A percentile compares a stretch with the other conserved stretches of the same genome.
These are phyloP conservation scores for Heliconius aoede DNA, from an alignment of 2,888 invertebrate species.

Conservation along the genomic window DNA sequence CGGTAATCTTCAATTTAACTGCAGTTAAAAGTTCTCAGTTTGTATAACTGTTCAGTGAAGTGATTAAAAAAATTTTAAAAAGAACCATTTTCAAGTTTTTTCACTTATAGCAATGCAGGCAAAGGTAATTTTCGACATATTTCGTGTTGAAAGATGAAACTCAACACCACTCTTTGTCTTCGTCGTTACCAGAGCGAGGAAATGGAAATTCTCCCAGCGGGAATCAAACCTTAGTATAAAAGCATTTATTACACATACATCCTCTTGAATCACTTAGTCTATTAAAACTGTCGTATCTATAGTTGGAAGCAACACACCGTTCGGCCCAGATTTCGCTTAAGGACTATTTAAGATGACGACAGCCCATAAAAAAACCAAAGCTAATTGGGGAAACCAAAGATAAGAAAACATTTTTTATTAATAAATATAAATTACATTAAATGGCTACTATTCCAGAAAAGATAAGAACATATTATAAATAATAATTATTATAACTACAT, in stretches of 20 bases:
- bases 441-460: not conserved
- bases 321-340: not conserved
- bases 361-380: not conserved
- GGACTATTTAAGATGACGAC: not conserved
- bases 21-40: slow-evolving; percentile 6
- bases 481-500: not conserved
- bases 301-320: not conserved
- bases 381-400: not conserved
- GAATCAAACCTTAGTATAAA: too few species aligned
- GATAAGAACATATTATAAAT: not conserved
- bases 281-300: not conserved
- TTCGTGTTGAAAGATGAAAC: too few species aligned
- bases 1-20: slow-evolving; percentile 46
- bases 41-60: not conserved
- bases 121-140: too few species aligned
- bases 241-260: not conserved
- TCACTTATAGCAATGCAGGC: too few species aligned
- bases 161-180: too few species aligned
- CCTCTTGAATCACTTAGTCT: not conserved
- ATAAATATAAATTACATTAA: not conserved
- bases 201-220: too few species aligned
- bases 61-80: not conserved
- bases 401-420: not conserved
- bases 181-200: too few species aligned
- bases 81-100: too few species aligned